Evolutionary conservation across 2,888 invertebrate species (phyloP), one percentile per base, ranked within the genome.

Genomic region (Dorcus parallelipipedus): DNA sequence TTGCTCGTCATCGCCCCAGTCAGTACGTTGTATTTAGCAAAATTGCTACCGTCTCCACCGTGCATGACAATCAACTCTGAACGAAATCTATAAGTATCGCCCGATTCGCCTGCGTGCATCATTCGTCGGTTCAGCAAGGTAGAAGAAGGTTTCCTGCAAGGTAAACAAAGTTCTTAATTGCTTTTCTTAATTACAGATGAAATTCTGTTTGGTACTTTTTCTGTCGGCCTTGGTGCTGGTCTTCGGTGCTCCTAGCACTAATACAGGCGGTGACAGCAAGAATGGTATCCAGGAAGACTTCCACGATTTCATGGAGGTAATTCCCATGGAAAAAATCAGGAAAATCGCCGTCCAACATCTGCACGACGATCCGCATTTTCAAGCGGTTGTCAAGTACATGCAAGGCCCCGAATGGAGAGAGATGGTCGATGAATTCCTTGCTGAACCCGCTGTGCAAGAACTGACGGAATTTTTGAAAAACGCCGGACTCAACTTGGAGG

Each of bases 311-410:
- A 14, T 64, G 7, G 58, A 61, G 9, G 52, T 69, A 7, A 60
- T 70, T 23, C 70, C 70, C 6, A 50, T 61, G 40, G 65, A 66
- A 14, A 60, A 64, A 39, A 55, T 70, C 38, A 63, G 56, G 42
- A 63, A 52, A n/a, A 63, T 70, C 9, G 60, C 62, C 38, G 52
- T 66, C 14, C 55, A 65, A 45, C 65, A 69, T 52, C 20, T 65
- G 2, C 49, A 60, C n/a, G 66, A 59, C 38, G 68, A 69, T 49
- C 54, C 54, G 1, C 67, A 67, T 57, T 63, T 69, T 23, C 55
- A 60, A 39, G 61, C 59, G 39, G 64, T 64, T 23, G 50, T 69
- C 0, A 33, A 49, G 3, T 70, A 68, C 50, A 52, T 70, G 40
- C 66, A 69, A 61, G 60, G 67, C 10, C 23, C 43, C 7, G 67